A percentile compares a stretch with the other conserved stretches of the same genome.
These are phyloP conservation scores for Macaca fascicularis DNA, from an alignment of 2,113 vertebrate species.

Conservation along the genomic window DNA sequence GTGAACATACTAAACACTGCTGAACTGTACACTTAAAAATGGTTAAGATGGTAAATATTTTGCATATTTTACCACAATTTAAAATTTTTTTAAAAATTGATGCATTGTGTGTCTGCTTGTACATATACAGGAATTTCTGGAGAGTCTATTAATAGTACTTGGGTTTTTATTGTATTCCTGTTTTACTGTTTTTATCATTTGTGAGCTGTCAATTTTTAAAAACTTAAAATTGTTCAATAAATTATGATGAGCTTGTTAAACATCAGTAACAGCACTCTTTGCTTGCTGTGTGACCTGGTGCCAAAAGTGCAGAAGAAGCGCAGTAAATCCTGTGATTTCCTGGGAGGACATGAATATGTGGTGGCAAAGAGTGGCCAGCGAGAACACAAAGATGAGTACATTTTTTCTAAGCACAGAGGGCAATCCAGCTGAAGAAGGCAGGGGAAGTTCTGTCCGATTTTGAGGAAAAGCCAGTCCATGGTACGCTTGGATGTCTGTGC, in stretches of 20 bases:
- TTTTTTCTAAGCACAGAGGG: neutral
- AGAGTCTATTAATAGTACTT: neutral
- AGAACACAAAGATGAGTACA: neutral
- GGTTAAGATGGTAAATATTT: no score
- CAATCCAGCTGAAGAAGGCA: neutral
- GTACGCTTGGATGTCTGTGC: neutral
- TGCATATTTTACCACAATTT: no score
- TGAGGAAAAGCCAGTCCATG: neutral
- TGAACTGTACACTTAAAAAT: neutral
- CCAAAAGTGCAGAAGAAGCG: neutral
- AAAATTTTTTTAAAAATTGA: neutral
- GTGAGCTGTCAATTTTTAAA: neutral
- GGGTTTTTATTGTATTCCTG: neutral
- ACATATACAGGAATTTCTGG: conserved; percentile 20
- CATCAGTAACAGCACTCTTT: neutral
- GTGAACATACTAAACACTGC: neutral
- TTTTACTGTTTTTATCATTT: conserved; percentile 14
- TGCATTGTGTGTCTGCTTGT: neutral
- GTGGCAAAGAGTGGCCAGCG: neutral
- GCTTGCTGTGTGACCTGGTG: neutral
- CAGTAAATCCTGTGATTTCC: neutral
- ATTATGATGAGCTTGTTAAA: neutral
- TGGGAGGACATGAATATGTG: neutral
- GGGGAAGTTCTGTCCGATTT: neutral
- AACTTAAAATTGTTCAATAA: neutral